Conservation (phyloP, 2,113 vertebrate genomes). For the Syrrhaptes paradoxus region DNA sequence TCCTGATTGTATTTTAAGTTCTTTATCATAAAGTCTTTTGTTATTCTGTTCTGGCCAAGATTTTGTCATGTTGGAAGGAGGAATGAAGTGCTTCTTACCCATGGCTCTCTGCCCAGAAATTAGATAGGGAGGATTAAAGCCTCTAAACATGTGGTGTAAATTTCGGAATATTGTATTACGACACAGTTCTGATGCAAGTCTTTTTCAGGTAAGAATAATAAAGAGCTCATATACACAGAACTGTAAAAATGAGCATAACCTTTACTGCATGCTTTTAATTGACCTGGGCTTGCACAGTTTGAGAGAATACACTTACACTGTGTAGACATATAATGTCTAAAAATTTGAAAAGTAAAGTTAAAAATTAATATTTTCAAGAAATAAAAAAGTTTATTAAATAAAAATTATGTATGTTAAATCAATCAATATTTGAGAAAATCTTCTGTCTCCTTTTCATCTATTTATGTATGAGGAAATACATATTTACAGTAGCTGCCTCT, state of each 20-base stretch:
- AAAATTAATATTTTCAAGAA: constrained; percentile 53
- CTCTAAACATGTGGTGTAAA: neutral
- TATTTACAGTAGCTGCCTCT: constrained; percentile 53
- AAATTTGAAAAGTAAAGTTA: constrained; percentile 18
- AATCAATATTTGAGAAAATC: constrained; percentile 47
- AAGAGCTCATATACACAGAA: neutral
- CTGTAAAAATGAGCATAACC: neutral
- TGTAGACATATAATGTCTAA: neutral
- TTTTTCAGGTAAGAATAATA: neutral
- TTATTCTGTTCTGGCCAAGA: neutral
- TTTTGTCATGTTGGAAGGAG: neutral
- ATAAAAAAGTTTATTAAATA: constrained; percentile 30
- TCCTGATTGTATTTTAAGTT: neutral
- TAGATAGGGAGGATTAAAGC: neutral
- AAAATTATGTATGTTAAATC: constrained; percentile 60
- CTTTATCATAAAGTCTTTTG: neutral
- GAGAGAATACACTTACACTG: neutral
- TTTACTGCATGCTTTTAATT: neutral
- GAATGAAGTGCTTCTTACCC: neutral
- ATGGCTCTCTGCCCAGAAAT: neutral
- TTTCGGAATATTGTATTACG: neutral
- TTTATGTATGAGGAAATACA: constrained; percentile 67
- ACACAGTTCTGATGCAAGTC: neutral
- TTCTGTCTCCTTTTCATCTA: constrained; percentile 58
- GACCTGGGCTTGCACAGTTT: neutral